Evolutionary conservation across 2,888 invertebrate species (phyloP).

Genomic region (Ctenicera cuprea): DNA sequence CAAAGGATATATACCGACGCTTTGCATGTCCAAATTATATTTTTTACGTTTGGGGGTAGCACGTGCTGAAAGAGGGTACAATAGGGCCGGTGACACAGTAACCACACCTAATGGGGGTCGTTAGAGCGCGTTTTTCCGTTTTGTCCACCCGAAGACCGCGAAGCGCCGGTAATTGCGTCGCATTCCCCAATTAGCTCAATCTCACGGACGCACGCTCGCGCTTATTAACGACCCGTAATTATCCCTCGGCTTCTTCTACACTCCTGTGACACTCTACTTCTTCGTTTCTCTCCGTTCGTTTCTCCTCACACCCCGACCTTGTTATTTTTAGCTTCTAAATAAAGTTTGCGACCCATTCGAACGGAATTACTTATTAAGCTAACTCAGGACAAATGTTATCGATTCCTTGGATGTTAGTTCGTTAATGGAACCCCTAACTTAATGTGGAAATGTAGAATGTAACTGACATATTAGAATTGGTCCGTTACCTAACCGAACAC

Average conservation of each 20-base stretch:
- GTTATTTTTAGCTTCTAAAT: conserved; percentile 28
- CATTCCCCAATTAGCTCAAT: conserved; percentile 68
- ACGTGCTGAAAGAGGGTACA: conserved; percentile 47
- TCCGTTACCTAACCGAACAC: too few relatives aligned
- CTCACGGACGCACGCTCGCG: conserved; percentile 64
- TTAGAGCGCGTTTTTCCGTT: conserved; percentile 61
- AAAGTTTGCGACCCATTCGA: conserved; percentile 3
- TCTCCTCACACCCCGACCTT: conserved; percentile 9
- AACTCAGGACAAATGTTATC: neutral
- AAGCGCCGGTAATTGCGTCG: conserved; percentile 65
- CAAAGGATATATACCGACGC: neutral
- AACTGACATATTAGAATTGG: too few relatives aligned
- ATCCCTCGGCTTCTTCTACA: conserved; percentile 52
- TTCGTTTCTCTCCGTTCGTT: conserved; percentile 20
- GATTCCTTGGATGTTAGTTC: neutral
- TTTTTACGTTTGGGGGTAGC: conserved; percentile 39
- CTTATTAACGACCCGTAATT: conserved; percentile 66
- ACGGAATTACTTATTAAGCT: conserved; percentile 13
- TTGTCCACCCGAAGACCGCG: conserved; percentile 55
- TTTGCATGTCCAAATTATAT: conserved; percentile 25
- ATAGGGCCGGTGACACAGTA: conserved; percentile 59
- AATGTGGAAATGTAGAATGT: too few relatives aligned
- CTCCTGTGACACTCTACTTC: conserved; percentile 38
- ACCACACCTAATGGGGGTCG: conserved; percentile 62
- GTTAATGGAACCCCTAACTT: too few relatives aligned